Evolutionary conservation across 2,888 invertebrate genomes (phyloP), one percentile per base, ranked within the genome.

Genomic region (Polymixis lichenea): DNA sequence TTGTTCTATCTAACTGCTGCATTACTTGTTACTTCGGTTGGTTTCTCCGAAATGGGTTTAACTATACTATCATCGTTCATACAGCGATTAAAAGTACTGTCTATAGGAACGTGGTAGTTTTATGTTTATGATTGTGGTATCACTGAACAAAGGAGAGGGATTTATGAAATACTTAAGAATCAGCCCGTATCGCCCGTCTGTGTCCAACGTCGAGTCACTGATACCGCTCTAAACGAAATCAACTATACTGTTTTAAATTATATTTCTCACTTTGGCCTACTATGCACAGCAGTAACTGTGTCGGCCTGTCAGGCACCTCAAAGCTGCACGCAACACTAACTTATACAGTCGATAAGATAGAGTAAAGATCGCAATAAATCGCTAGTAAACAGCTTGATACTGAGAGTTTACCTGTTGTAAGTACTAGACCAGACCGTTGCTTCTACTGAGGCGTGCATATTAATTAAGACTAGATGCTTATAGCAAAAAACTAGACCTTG

Each of bases 301-400:
- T 62, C 46, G 25, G 65, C 53, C 32, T 32, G 66, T 51, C 61
- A 66, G 66, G 43, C 38, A 55, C 75, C 72, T 74, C 85, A 74
- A 74, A 81, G 81, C 43, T 38, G 51, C 75, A 74, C 69, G 66
- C 85, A 81, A 85, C 82, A 80, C 85, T 85, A 62, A 84, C 74
- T 73, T 56, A 68, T 60, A 53, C 61, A 53, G 51, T 66, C 61
- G 81, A 81, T 81, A 81, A 84, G 85, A 82, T 82, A 85, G 17
- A 85, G 69, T 85, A 81, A 80, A 84, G 69, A 82, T 82, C 66
- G 70, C 62, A 81, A 85, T 81, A 75, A 81, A 81, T 81, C 43
- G 38, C 69, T 60, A 15, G 69, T 62, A 32, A 69, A 73, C 81
- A 69, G 46, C 69, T 69, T 66, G 51, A 69, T 58, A 68, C 80